Evolutionary conservation across 1,140 invertebrate genomes (phyloP), one percentile per base, ranked within the genome.

Genomic region (Macrostomum lignano): DNA sequence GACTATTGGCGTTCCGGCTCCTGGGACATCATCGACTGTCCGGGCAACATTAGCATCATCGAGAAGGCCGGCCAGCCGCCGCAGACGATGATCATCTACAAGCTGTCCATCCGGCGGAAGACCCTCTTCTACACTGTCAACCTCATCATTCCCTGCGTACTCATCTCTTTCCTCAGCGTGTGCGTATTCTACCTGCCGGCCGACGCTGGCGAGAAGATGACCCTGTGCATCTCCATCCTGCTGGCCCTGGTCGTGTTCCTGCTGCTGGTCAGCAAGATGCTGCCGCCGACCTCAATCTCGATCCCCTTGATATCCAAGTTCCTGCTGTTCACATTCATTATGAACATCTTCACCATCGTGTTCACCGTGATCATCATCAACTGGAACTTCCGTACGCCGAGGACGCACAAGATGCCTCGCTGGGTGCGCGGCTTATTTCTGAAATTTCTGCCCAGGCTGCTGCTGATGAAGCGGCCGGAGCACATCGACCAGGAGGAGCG

Each of bases 111-210:
- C 39, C 64, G 86, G 35, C 65, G 88, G 29, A 98, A 96, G 56
- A 94, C 88, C 1, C 62, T 98, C 7, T 98, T 96, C 64, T 98
- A 98, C 59, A 96, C 86, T 1, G 84, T 96, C 38, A 96, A 96
- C 54, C 72, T 98, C 49, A 91, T 98, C 45, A 68, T 96, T 38
- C 88, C 88, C 15, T 94, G 88, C 2, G 82, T 96, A 25, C 64
- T 96, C 35, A 94, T 96, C 54, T 91, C 84, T 35, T 94, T 96
- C 58, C 71, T 96, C 34, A 93, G 81, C 51, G 81, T 98, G 11
- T 65, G 91, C 35, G 86, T 96, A 25, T 98, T 98, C 61, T 94
- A 93, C 47, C 66, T 98, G 41, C 88, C 88, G n/a, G 64, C 67
- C 3, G 67, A 68, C 46, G 67, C 66, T 7, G 66, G 65, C 25